These are phyloP conservation scores for Sthenelais limicola DNA, from an alignment of 2,888 invertebrate species.

Conservation along the genomic window DNA sequence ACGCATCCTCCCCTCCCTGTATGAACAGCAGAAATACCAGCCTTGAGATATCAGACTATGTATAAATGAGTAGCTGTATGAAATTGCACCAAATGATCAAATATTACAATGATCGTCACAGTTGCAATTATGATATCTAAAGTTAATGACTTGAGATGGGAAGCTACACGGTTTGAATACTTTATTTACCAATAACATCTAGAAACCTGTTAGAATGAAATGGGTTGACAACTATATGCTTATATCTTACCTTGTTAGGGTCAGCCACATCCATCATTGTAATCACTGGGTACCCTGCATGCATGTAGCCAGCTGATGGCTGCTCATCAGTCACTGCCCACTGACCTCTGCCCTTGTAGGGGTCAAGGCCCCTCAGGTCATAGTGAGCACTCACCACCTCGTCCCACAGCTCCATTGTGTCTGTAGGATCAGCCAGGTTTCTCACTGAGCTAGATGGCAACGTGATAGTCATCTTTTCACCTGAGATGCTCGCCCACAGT, in stretches of 20 bases:
- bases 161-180: no score
- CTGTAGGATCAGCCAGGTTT: not conserved
- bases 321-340: slow-evolving; percentile 53
- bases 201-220: no score
- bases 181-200: no score
- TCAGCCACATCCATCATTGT: slow-evolving; percentile 51
- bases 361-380: slow-evolving; percentile 17
- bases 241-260: slow-evolving; percentile 13
- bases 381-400: slow-evolving; percentile 1
- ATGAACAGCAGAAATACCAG: no score
- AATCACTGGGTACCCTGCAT: slow-evolving; percentile 57
- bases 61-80: no score
- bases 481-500: slow-evolving; percentile 9
- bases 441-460: slow-evolving; percentile 4
- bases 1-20: no score
- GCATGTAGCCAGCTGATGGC: slow-evolving; percentile 52
- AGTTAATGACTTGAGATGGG: no score
- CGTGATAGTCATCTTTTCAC: not conserved
- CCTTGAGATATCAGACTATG: no score
- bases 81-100: no score
- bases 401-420: slow-evolving; percentile 32
- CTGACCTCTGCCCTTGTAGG: slow-evolving; percentile 11
- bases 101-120: no score
- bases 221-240: no score
- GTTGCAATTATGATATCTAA: no score